Evolutionary conservation across 2,113 vertebrate genomes (phyloP).

Genomic region (Trichomycterus rosablanca): DNA sequence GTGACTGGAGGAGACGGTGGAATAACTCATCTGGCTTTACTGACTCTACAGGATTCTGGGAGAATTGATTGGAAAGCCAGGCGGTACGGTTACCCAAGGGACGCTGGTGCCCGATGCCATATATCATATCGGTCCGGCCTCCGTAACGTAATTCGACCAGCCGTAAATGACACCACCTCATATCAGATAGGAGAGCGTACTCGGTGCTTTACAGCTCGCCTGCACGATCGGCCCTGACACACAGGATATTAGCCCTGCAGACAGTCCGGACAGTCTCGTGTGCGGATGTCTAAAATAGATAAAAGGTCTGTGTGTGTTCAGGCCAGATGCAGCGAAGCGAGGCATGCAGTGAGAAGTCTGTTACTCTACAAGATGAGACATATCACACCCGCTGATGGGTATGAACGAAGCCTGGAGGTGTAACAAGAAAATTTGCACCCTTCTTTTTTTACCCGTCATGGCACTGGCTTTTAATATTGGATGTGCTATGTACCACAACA

Average conservation of each 20-base stretch:
- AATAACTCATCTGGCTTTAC: conserved; percentile 22
- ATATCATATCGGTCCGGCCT: conserved; percentile 12
- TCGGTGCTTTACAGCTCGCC: background rate
- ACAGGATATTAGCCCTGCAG: conserved; percentile 43
- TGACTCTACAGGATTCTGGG: background rate
- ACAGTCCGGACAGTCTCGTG: conserved; percentile 27
- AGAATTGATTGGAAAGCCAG: conserved; percentile 20
- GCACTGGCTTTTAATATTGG: background rate
- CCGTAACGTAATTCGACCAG: conserved; percentile 16
- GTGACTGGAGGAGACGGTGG: background rate
- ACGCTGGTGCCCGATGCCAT: background rate
- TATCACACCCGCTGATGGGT: conserved; percentile 7
- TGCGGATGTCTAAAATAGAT: conserved; percentile 20
- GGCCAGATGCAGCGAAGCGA: conserved; percentile 23
- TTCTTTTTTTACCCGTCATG: background rate
- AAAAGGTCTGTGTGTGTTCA: conserved; percentile 32
- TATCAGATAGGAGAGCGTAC: conserved; percentile 22
- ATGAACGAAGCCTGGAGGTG: background rate
- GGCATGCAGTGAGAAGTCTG: background rate
- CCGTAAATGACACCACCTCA: conserved; percentile 10
- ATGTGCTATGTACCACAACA: background rate
- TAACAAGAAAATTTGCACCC: background rate
- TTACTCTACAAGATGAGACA: conserved; percentile 5
- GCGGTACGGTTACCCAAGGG: conserved; percentile 6
- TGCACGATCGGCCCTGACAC: conserved; percentile 16